Evolutionary conservation across 2,113 vertebrate species (phyloP).

Genomic region (Catharus bicknelli): DNA sequence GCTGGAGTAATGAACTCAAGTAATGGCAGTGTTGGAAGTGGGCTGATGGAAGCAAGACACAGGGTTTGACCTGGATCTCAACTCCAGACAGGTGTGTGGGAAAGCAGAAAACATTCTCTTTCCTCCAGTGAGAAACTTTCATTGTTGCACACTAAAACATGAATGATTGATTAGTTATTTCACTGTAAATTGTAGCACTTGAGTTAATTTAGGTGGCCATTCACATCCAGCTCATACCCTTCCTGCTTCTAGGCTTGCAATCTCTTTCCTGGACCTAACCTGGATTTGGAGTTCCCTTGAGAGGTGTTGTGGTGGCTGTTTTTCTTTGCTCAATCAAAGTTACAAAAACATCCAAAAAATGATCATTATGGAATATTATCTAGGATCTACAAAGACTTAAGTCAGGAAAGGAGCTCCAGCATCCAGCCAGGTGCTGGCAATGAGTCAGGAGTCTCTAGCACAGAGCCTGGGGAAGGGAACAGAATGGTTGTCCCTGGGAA

Average conservation of each 20-base stretch:
- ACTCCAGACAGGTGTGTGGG: accelerated
- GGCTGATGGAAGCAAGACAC: background rate
- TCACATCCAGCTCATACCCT: background rate
- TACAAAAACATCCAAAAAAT: background rate
- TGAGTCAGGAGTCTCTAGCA: background rate
- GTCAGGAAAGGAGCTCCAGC: background rate
- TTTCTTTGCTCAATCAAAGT: background rate
- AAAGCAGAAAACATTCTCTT: background rate
- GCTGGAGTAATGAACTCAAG: background rate
- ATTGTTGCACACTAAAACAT: background rate
- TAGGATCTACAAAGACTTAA: background rate
- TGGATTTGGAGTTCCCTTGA: background rate
- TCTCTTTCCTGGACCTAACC: background rate
- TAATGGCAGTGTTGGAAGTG: background rate
- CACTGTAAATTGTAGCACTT: background rate
- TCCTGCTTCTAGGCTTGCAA: background rate
- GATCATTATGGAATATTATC: background rate
- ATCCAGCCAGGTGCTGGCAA: background rate
- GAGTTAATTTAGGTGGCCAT: background rate
- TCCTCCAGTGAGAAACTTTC: background rate
- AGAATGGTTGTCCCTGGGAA: background rate
- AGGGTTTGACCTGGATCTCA: background rate
- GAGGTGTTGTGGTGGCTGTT: background rate
- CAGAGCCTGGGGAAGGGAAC: background rate
- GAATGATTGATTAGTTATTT: background rate